Evolutionary conservation across 2,113 vertebrate species (phyloP), one percentile per base, ranked within the genome.

Genomic region (Chelonoidis abingdonii): DNA sequence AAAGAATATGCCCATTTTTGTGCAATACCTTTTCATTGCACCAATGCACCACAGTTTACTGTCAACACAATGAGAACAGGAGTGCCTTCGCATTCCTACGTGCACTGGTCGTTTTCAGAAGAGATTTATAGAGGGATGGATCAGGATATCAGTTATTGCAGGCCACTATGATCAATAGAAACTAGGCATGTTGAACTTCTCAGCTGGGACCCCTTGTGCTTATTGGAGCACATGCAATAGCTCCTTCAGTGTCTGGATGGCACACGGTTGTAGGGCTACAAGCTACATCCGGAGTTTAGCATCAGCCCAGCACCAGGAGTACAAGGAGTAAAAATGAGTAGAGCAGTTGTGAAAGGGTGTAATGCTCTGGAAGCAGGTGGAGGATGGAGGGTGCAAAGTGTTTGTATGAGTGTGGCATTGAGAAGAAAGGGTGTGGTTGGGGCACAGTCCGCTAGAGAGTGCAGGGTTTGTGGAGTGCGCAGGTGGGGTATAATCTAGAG

Each of bases 101-200:
- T 84, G 95, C 89, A 84, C 84, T 96, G 96, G 97, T 96, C 97
- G 84, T 96, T 95, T 96, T 97, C 96, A 97, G 89, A 94, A 94
- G 93, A 97, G 96, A 97, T 97, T 97, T 97, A 96, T 95, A 91
- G 24, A 95, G 89, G 92, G 93, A 91, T 89, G 94, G 96, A 65
- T 87, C 3, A 0, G 90, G 94, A 82, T 97, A 97, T 97, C 90
- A 93, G 96, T 95, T 96, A 97, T 2, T 94, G 89, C 96, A 96
- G 95, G 91, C 75, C 94, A 52, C 93, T 0, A 0, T 27, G 89
- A 91, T 87, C 89, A 92, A 54, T 93, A 95, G 93, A 76, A 96
- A 84, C 24, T 88, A 95, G 91, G 84, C 82, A 1, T 54, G 12
- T 41, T 2, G 65, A 89, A 76, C 21, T 56, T 92, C 85, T 0